Evolutionary conservation across 2,113 vertebrate species (phyloP).

Genomic region (Pollimyrus isidori): DNA sequence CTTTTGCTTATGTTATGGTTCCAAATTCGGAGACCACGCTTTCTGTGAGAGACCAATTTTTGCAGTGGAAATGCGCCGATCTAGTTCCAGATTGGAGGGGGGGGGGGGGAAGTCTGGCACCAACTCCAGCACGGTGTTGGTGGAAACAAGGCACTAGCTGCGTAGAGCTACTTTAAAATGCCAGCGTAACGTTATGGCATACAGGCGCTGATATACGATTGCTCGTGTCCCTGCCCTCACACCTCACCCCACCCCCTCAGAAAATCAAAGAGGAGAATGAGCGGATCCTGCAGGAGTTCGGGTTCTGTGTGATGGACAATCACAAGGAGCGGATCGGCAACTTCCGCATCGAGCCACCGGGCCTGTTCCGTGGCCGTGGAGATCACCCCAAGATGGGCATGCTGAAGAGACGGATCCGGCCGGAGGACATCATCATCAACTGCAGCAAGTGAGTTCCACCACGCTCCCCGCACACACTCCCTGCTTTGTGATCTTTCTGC

Average conservation of each 20-base stretch:
- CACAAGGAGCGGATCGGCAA: constrained; percentile 93
- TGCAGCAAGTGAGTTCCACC: constrained; percentile 83
- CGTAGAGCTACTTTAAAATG: background rate
- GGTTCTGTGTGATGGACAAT: constrained; percentile 93
- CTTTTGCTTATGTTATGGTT: background rate
- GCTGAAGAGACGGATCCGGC: constrained; percentile 86
- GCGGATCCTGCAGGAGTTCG: constrained; percentile 81
- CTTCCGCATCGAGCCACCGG: constrained; percentile 91
- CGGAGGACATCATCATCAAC: constrained; percentile 91
- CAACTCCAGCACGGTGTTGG: background rate
- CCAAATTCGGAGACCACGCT: background rate
- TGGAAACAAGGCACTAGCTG: background rate
- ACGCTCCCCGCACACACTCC: background rate
- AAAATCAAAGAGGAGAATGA: constrained; percentile 95
- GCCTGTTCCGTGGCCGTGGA: constrained; percentile 86
- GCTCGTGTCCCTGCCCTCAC: background rate
- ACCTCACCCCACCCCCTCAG: constrained; percentile 43
- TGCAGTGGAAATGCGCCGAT: background rate
- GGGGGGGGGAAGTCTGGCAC: background rate
- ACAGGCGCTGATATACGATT: too few relatives aligned
- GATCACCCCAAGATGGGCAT: constrained; percentile 98
- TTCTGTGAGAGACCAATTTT: background rate
- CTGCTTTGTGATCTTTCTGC: background rate
- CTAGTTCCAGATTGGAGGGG: background rate
- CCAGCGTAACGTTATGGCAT: background rate